A percentile compares a stretch with the other conserved stretches of the same genome.
Conservation (phyloP, 2,888 invertebrate species). For the Amphipyra tragopoginis region DNA sequence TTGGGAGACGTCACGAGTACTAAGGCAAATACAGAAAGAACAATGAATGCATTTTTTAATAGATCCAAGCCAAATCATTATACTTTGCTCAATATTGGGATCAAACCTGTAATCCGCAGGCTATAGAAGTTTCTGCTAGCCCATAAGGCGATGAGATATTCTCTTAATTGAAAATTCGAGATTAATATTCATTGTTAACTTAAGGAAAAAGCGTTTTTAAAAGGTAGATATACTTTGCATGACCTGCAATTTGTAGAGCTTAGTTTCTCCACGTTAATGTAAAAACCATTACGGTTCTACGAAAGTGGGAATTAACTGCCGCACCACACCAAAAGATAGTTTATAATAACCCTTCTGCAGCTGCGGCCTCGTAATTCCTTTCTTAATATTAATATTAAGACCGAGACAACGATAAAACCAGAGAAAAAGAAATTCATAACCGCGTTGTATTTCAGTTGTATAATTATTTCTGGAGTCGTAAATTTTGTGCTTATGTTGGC, state of each 20-base stretch:
- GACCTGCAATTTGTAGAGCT: slow-evolving; percentile 14
- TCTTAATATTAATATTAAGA: slow-evolving; percentile 55
- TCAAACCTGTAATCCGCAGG: too few species aligned
- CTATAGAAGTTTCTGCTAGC: too few species aligned
- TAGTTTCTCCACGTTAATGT: slow-evolving; percentile 20
- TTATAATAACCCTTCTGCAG: slow-evolving; percentile 57
- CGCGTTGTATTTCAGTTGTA: slow-evolving; percentile 46
- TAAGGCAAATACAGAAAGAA: too few species aligned
- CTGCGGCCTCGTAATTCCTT: slow-evolving; percentile 50
- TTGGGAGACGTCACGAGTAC: neutral
- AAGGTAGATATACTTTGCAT: neutral
- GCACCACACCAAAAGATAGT: slow-evolving; percentile 44
- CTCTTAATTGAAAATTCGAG: too few species aligned
- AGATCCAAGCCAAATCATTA: too few species aligned
- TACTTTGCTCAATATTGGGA: too few species aligned
- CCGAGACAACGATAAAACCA: slow-evolving; percentile 51
- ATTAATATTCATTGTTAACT: too few species aligned
- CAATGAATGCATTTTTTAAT: too few species aligned
- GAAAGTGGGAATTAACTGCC: slow-evolving; percentile 40
- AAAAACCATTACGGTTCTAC: slow-evolving; percentile 37
- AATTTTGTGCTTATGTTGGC: slow-evolving; percentile 45
- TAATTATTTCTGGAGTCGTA: slow-evolving; percentile 53
- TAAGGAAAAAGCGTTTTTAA: neutral
- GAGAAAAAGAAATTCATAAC: slow-evolving; percentile 51
- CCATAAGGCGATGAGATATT: too few species aligned